phyloP scores from a whole-genome alignment of 2,797 vertebrate species.

The Natrix natrix region DNA sequence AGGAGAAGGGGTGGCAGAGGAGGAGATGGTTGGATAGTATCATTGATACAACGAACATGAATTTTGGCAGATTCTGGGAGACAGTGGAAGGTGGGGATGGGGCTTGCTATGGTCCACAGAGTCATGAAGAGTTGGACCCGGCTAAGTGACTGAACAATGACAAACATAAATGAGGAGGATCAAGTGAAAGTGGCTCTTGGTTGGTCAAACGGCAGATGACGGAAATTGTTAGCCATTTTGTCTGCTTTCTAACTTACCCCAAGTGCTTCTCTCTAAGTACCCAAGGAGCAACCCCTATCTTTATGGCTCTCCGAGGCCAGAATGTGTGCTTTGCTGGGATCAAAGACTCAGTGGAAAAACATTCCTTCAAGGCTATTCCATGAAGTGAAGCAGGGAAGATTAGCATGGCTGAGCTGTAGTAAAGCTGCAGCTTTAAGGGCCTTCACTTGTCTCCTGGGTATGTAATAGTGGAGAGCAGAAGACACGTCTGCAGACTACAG shows the following conservation, averaged over 20 bases:
- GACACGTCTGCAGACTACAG: not conserved
- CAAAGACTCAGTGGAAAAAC: not conserved
- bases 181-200: not conserved
- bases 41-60: too few species aligned
- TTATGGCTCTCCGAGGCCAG: not conserved
- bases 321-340: not conserved
- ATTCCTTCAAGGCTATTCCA: not conserved
- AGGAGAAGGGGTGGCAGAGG: too few species aligned
- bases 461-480: not conserved
- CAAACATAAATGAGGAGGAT: not conserved
- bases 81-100: too few species aligned
- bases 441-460: not conserved
- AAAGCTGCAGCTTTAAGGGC: not conserved
- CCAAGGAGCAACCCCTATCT: not conserved
- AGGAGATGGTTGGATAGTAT: too few species aligned
- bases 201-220: not conserved
- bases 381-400: not conserved
- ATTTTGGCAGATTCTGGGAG: too few species aligned
- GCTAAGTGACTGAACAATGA: too few species aligned
- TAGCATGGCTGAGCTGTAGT: not conserved
- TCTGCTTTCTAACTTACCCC: not conserved
- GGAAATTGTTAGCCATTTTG: not conserved
- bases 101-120: too few species aligned
- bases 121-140: too few species aligned
- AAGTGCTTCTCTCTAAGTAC: not conserved